phyloP scores from a whole-genome alignment of 1,140 invertebrate species.

The Aphelenchoides fujianensis region DNA sequence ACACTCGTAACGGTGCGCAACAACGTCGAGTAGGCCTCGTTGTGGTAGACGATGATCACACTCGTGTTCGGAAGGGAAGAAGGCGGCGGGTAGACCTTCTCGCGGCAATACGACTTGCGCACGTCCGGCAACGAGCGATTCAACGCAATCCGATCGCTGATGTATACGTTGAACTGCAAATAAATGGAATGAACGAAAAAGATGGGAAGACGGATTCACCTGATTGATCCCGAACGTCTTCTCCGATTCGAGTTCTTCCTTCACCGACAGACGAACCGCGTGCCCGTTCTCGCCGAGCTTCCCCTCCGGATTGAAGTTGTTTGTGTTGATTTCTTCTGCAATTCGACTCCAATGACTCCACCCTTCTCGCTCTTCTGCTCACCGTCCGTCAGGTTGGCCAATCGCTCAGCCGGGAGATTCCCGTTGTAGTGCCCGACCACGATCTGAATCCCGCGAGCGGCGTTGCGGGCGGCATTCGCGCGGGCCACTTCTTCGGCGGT shows the following conservation, averaged over 20 bases:
- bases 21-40: conserved; percentile 86
- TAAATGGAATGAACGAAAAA: conserved; percentile 90
- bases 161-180: conserved; percentile 90
- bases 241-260: conserved; percentile 55
- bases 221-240: conserved; percentile 67
- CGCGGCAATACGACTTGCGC: conserved; percentile 65
- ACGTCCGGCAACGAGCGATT: conserved; percentile 93
- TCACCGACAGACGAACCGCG: conserved; percentile 40
- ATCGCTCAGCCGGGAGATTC: conserved; percentile 55
- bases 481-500: conserved; percentile 8
- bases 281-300: conserved; percentile 50
- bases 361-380: not conserved
- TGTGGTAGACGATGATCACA: conserved; percentile 86
- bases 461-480: conserved; percentile 26
- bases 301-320: conserved; percentile 51
- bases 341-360: too few relatives aligned
- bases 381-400: conserved; percentile 52
- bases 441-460: conserved; percentile 48
- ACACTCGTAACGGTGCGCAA: conserved; percentile 80
- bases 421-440: conserved; percentile 61
- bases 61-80: conserved; percentile 71
- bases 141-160: conserved; percentile 92
- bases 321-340: conserved; percentile 60
- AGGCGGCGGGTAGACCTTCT: conserved; percentile 46
- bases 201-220: conserved; percentile 92